A percentile compares a stretch with the other conserved stretches of the same genome.
Conservation (phyloP, 2,797 vertebrate species). For the Cossypha niveicapilla region DNA sequence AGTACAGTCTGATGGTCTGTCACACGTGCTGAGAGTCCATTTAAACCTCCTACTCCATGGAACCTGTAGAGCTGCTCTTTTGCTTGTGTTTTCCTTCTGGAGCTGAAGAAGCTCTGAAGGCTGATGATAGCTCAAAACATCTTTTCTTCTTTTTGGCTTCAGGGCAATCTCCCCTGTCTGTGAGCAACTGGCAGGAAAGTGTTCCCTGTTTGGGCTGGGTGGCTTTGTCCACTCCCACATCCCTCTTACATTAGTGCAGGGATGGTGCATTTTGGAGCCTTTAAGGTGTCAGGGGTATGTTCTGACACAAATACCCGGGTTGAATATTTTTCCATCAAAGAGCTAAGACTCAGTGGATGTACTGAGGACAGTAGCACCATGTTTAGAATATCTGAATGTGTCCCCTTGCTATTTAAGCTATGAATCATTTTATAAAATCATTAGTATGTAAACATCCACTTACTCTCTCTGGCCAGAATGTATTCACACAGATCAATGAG, state of each 20-base stretch:
- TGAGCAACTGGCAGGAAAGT: background rate
- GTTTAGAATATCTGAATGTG: background rate
- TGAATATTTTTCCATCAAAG: background rate
- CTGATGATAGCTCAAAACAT: background rate
- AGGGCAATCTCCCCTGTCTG: background rate
- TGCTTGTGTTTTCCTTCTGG: background rate
- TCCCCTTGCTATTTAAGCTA: background rate
- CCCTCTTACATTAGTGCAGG: background rate
- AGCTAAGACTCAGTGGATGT: background rate
- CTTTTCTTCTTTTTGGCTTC: background rate
- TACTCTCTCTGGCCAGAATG: background rate
- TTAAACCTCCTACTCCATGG: background rate
- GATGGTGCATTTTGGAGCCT: background rate
- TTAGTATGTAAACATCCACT: background rate
- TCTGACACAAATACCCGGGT: background rate
- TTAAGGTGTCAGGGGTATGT: background rate
- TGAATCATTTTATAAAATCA: background rate
- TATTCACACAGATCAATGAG: background rate
- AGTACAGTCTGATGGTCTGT: background rate
- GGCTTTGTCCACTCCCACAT: background rate
- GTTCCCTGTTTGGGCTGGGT: background rate
- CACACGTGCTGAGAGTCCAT: accelerated
- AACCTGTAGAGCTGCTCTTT: background rate
- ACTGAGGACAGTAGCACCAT: background rate
- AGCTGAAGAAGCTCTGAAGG: background rate